A percentile compares a stretch with the other conserved stretches of the same genome.
Evolutionary conservation across 2,797 vertebrate species (phyloP).

Genomic region (Fratercula arctica): DNA sequence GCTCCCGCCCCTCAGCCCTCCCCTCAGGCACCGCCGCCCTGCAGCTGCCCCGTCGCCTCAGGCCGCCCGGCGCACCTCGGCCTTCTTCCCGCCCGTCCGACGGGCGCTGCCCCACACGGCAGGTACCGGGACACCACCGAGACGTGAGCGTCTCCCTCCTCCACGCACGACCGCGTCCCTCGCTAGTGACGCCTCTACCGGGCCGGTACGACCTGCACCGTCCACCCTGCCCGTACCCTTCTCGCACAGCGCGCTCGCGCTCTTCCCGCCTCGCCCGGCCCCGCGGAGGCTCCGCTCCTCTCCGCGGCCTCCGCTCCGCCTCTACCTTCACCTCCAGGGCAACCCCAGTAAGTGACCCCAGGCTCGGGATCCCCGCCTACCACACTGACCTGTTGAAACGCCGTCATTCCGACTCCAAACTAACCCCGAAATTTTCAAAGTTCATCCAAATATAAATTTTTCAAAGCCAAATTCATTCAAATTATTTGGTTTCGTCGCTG

Average conservation of each 20-base stretch:
- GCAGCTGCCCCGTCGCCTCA: neutral
- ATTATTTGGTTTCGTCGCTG: rapidly evolving
- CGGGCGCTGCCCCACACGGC: neutral
- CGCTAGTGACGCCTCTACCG: rapidly evolving
- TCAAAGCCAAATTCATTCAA: neutral
- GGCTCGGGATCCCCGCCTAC: rapidly evolving
- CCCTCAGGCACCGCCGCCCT: neutral
- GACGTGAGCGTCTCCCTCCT: rapidly evolving
- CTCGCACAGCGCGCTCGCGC: neutral
- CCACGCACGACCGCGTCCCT: neutral
- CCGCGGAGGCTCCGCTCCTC: too few species aligned
- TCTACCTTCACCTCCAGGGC: neutral
- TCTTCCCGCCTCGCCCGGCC: neutral
- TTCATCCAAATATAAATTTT: neutral
- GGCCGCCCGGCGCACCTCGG: neutral
- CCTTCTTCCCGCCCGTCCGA: neutral
- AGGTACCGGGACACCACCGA: neutral
- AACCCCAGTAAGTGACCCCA: rapidly evolving
- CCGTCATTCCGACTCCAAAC: neutral
- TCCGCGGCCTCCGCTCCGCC: neutral
- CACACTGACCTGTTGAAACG: rapidly evolving
- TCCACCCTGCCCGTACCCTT: rapidly evolving
- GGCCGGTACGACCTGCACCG: neutral
- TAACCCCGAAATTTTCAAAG: too few species aligned
- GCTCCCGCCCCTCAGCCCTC: neutral